Evolutionary conservation across 2,113 vertebrate genomes (phyloP).

Genomic region (Caloenas nicobarica): DNA sequence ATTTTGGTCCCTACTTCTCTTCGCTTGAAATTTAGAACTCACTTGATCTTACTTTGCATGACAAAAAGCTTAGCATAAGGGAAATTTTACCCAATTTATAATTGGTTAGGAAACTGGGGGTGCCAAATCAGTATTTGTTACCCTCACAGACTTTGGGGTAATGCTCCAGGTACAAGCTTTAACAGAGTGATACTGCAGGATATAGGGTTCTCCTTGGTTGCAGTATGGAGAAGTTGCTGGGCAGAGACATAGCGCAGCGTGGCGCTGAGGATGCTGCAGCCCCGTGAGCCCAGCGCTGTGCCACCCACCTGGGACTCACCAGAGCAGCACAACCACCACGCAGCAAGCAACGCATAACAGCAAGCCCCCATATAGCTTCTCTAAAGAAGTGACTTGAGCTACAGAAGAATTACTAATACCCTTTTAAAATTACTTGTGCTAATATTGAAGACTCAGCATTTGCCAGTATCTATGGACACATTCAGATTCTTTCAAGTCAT

Average conservation of each 20-base stretch:
- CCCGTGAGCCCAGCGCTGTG: rapidly evolving
- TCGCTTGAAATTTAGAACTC: not conserved
- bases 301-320: not conserved
- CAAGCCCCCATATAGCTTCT: too few species aligned
- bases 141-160: not conserved
- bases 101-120: not conserved
- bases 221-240: not conserved
- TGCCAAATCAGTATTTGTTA: not conserved
- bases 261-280: rapidly evolving
- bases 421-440: not conserved
- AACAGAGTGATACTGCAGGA: not conserved
- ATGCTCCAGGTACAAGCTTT: not conserved
- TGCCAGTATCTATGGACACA: not conserved
- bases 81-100: not conserved
- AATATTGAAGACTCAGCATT: not conserved
- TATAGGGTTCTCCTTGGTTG: rapidly evolving
- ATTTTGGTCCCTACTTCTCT: not conserved
- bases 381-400: not conserved
- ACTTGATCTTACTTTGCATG: not conserved
- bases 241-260: not conserved
- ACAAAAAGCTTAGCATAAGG: not conserved
- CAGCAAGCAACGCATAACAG: rapidly evolving
- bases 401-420: not conserved
- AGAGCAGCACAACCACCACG: not conserved
- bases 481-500: not conserved